phyloP scores from a whole-genome alignment of 1,140 invertebrate species.

The Xylocopa sonorina region DNA sequence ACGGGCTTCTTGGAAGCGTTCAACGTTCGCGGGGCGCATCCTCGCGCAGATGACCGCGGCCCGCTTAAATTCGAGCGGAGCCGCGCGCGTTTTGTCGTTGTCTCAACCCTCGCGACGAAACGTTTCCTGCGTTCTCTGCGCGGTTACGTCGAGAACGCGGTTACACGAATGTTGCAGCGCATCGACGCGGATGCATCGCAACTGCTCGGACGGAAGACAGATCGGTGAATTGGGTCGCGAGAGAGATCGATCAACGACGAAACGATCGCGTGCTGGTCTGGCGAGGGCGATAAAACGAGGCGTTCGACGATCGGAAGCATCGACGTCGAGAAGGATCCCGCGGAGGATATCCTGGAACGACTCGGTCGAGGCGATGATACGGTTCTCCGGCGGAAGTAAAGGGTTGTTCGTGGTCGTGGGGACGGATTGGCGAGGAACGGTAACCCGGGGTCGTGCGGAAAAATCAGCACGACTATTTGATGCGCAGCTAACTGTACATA shows the following conservation, averaged over 20 bases:
- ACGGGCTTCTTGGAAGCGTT: conserved; percentile 20
- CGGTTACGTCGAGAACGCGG: not conserved
- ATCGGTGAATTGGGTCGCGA: not conserved
- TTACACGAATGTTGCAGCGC: conserved; percentile 58
- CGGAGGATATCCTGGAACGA: not conserved
- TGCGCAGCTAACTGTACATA: conserved; percentile 78
- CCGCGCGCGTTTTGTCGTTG: not conserved
- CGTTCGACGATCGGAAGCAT: not conserved
- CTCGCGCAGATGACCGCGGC: conserved; percentile 1
- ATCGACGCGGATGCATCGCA: conserved; percentile 64
- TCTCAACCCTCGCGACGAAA: too few relatives aligned
- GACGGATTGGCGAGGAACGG: not conserved
- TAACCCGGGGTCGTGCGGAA: conserved; percentile 41
- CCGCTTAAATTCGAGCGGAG: conserved; percentile 21
- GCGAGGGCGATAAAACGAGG: not conserved
- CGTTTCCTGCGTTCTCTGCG: not conserved
- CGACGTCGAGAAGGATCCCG: not conserved
- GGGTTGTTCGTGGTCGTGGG: too few relatives aligned
- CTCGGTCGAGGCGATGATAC: not conserved
- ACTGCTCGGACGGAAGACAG: conserved; percentile 32
- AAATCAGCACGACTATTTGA: conserved; percentile 71
- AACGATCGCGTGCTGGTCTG: conserved; percentile 11
- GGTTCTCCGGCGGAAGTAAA: not conserved
- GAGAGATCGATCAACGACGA: not conserved
- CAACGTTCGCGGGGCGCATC: not conserved